Conservation (phyloP, 2,113 vertebrate species). For the Amphiprion ocellaris region DNA sequence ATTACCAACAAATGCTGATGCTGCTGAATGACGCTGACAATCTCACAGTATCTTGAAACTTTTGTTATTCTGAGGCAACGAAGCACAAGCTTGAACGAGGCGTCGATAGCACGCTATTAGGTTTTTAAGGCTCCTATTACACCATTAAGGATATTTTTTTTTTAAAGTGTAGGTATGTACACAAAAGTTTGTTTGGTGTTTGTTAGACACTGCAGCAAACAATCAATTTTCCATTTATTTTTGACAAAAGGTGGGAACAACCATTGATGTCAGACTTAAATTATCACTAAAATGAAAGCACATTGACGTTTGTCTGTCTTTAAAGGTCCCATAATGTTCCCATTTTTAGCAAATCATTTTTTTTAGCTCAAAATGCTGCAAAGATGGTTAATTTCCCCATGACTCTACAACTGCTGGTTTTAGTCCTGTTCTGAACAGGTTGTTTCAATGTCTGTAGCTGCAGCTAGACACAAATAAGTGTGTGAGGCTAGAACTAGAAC, state of each 20-base stretch:
- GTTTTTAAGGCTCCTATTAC: neutral
- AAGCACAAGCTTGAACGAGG: constrained; percentile 14
- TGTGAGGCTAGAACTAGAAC: too few species aligned
- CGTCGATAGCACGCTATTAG: neutral
- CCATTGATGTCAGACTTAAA: neutral
- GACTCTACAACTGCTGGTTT: too few species aligned
- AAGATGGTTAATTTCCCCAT: too few species aligned
- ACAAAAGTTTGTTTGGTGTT: neutral
- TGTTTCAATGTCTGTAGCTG: too few species aligned
- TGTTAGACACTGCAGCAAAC: too few species aligned
- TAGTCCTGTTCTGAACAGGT: too few species aligned
- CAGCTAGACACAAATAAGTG: too few species aligned
- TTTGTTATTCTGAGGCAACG: constrained; percentile 8
- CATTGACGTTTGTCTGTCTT: neutral
- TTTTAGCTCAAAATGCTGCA: too few species aligned
- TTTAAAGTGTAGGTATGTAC: neutral
- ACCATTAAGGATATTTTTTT: neutral
- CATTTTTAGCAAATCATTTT: too few species aligned
- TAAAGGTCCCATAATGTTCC: neutral
- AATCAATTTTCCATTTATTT: neutral
- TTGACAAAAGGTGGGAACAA: neutral
- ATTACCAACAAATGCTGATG: constrained; percentile 44
- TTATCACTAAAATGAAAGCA: too few species aligned
- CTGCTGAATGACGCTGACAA: neutral
- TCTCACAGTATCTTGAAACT: constrained; percentile 28